Base-by-base conservation (phyloP, 2,888 invertebrate species). In the Hirudinaria manillensis region DNA sequence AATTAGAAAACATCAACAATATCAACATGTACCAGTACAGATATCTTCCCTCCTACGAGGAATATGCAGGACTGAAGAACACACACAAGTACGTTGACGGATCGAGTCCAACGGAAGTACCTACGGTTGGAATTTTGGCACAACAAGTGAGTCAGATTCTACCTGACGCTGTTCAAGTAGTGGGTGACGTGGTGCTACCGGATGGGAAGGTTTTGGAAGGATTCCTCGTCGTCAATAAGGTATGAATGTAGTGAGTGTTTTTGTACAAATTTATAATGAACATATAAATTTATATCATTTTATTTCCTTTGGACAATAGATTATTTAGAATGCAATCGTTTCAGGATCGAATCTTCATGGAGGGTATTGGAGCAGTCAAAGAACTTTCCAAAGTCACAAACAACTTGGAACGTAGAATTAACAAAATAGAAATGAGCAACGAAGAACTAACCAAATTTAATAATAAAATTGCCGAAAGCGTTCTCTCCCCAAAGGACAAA, bases 141-240 rank as follows among this genome's bases (percentile, higher is more conserved):
- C 97, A 98, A 86, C 95, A 98, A 84, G 91, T 98, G 21, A 88
- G 91, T 27, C 89, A 91, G 80, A 91, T 98, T n/a, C 86, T 98
- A 74, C 98, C 98, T 0, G 98, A 98, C 83, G 98, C 98, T 0
- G 98, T 99, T 0, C 89, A 91, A 82, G 86, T 86, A 76, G 93
- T 94, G 0, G 97, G 97, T 0, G 93, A 95, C 84, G 89, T 96
- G 76, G 89, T 91, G 0, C 87, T 97, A 77, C 90, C 93, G 0
- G 92, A 92, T 83, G 96, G 96, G 7, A 90, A 91, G 80, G 90
- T 91, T 29, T 94, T 96, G 82, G 92, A 92, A 80, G 93, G 95
- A 85, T 95, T 97, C 85, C 88, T 97, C 72, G 93, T 97, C 68
- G 97, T 98, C n/a, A 97, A 99, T 84, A 98, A 98, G 89, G 93